Evolutionary conservation across 1,140 invertebrate genomes (phyloP), one percentile per base, ranked within the genome.

Genomic region (Bacillus rossius): DNA sequence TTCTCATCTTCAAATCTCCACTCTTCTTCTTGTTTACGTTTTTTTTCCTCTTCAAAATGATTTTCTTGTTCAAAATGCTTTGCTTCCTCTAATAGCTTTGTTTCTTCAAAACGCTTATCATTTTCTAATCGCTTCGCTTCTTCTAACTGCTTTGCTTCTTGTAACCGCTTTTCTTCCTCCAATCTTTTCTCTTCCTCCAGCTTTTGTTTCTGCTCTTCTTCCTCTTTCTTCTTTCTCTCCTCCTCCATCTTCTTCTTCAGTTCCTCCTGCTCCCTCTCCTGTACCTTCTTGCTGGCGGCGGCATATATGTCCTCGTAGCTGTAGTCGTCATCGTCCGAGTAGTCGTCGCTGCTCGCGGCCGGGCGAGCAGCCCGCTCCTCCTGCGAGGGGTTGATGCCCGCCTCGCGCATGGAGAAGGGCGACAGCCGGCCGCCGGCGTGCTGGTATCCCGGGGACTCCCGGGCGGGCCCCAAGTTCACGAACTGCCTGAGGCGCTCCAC

Each of bases 401-500:
- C 67, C 53, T 75, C 73, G 1, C 75, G 64, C 3, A 62, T 65
- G 0, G 75, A 74, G 55, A 77, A 78, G 2, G 76, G 75, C 4
- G 75, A 76, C 2, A 62, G 58, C 61, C 75, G 73, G 60, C 72
- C 69, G 1, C 59, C 13, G 4, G 48, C 34, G 25, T 25, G 29
- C 10, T 34, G 29, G 10, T 7, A 34, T 10, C 4, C 10, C 5
- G 29, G 29, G 61, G 29, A 8, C 41, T 19, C 61, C 5, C 48
- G 55, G 16, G 49, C 25, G 16, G 63, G 52, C 16, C 77, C 77
- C 5, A 85, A 65, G 64, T 85, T 82, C 0, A 88, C 83, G 64
- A 78, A 87, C 60, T 81, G 80, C 47, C 84, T 71, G 25, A 91
- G 71, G 42, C 83, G 81, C 64, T 89, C 86, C 0, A 91, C 88